phyloP scores from a whole-genome alignment of 2,888 invertebrate species.

The Physocephala rufipes region DNA sequence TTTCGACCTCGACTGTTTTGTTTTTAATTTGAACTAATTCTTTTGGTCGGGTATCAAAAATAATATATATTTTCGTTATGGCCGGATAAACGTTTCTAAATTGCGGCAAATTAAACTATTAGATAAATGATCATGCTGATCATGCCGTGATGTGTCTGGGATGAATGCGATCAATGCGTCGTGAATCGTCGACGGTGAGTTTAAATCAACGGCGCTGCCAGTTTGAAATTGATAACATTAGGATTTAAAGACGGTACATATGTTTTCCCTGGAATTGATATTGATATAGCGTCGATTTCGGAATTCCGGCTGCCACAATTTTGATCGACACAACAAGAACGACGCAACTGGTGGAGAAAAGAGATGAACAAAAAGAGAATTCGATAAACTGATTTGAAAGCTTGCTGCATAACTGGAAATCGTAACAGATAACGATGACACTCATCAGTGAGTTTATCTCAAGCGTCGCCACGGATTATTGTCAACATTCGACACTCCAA shows the following conservation, averaged over 20 bases:
- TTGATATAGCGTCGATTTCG: not conserved
- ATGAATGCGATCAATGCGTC: conserved; percentile 12
- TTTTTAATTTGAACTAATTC: conserved; percentile 15
- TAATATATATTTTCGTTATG: conserved; percentile 36
- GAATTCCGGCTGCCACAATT: no score
- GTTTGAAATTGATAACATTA: no score
- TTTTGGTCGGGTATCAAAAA: not conserved
- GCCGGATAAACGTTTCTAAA: conserved; percentile 62
- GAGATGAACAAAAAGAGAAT: no score
- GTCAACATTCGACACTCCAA: conserved; percentile 24
- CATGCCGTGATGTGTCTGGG: conserved; percentile 35
- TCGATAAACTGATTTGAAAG: no score
- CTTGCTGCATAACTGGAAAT: no score
- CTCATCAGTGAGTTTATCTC: conserved; percentile 7
- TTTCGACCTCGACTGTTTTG: conserved; percentile 32
- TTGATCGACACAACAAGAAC: no score
- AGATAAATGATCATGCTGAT: conserved; percentile 48
- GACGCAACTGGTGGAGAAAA: no score
- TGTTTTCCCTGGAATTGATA: not conserved
- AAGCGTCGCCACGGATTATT: conserved; percentile 16
- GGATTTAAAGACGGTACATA: no score
- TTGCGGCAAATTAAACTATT: conserved; percentile 65
- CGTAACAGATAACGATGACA: conserved; percentile 6
- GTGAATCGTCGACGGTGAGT: not conserved
- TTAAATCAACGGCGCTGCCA: no score